Base-by-base conservation (phyloP, 2,113 vertebrate genomes). In the Gallinago media region DNA sequence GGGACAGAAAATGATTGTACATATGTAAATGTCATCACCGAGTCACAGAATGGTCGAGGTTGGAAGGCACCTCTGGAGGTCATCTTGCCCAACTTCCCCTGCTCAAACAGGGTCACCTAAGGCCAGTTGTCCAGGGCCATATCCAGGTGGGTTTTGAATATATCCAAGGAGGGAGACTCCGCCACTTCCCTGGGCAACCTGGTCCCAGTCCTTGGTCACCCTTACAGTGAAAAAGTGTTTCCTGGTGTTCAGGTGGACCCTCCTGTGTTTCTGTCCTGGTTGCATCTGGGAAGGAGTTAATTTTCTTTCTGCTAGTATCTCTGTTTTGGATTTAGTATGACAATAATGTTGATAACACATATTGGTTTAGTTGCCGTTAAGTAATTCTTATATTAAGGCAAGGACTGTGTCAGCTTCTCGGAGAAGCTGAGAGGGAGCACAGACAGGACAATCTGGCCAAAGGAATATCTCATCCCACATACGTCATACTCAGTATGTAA, bases 1-100 rank as follows among this genome's bases (percentile, higher is more conserved):
- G 56, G 13, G 22, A 46, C 46, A n/a, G 46, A 52, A 80, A 74
- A 67, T n/a, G 6, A 10, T 31, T 44, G 42, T 29, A 32, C 0
- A 0, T 40, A 68, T 4, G 6, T 47, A 67, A 11, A 17, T 61
- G 9, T 36, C 16, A 27, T 20, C 21, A 68, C 8, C 1, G 0
- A 73, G n/a, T 78, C 23, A 58, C 10, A 38, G 27, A 54, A 20
- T 55, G 17, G 20, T 21, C 22, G 17, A 59, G 4, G 8, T 20
- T 66, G 32, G 52, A 59, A 73, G 18, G 29, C 26, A 61, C 8
- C 6, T 49, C 31, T 44, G 40, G 26, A 79, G 11, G 18, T 42
- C 22, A 11, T 17, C n/a, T 67, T 72, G 52, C 8, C n/a, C 52
- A 40, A 5, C 1, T 11, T 18, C 3, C 9, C 8, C 11, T 38